Evolutionary conservation across 2,797 vertebrate species (phyloP), one percentile per base, ranked within the genome.

Genomic region (Hypotaenidia okinawae): DNA sequence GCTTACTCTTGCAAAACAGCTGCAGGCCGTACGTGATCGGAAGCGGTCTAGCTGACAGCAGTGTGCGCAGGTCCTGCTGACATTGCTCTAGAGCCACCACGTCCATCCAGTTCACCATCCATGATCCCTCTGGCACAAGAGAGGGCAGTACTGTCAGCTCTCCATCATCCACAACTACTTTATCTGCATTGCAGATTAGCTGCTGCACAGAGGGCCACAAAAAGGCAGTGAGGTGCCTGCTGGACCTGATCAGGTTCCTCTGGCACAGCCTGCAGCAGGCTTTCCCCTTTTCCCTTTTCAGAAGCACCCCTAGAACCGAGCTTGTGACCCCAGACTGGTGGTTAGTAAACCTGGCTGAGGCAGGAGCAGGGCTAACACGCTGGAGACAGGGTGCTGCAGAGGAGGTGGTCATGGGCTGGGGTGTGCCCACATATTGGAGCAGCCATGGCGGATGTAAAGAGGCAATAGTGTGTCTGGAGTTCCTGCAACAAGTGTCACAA

Each of bases 21-120:
- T 1, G 0, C 30, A 66, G 51, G 47, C 6, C 0, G 8, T 24
- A 16, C 0, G 3, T 33, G 63, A 76, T 58, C 2, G 0, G 81
- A 75, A 79, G 43, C 0, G 1, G 30, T 39, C 54, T 45, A 0
- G 0, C 89, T 72, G 70, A 43, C 45, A 91, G 41, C 74, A 84
- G 3, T 0, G 3, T 55, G 47, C 6, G 3, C 0, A 0, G 58
- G 24, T 13, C 39, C 51, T 76, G 41, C 66, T 84, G 62, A 8
- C 0, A 0, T 68, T 75, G 32, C 77, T 87, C 61, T 35, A 64
- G 41, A 68, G 16, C 30, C 55, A 54, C 19, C 49, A 58, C 51
- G 70, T 54, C 75, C n/a, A 76, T 8, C 13, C 10, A 37, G 5
- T 32, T 93, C 35, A 54, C 45, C 30, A 77, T 64, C 68, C 25